Evolutionary conservation across 2,113 vertebrate genomes (phyloP), one percentile per base, ranked within the genome.

Genomic region (Phyllostomus discolor): DNA sequence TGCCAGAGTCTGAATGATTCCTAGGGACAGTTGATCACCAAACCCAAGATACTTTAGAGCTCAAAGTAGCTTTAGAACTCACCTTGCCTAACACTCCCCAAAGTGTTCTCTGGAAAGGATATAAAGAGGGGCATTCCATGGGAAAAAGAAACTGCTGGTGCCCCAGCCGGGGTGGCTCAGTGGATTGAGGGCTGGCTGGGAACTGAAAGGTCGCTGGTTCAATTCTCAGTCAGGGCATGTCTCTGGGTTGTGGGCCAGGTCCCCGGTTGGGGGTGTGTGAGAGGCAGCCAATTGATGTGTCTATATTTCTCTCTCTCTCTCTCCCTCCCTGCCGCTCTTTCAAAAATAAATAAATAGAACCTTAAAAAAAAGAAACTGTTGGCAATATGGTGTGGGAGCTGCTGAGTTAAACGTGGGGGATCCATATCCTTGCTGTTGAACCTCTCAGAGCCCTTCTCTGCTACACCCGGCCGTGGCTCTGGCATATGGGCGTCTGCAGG

Each of bases 1-100:
- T 78, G 98, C 98, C 17, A 98, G 96, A 1, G 99, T 99, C 62
- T 98, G 98, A 82, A 99, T 99, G 94, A 98, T 98, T 94, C 99
- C 99, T 99, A 93, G 52, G 97, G 96, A 76, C 38, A 90, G 79
- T 70, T 2, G 76, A 94, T 97, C 62, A 46, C 73, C 52, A 88
- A 96, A 93, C 8, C 70, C 93, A 85, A 26, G 88, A 26, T 85
- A 64, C 24, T 88, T 90, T 66, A 97, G 90, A 92, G n/a, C 22
- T 78, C 66, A 67, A 66, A 70, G 35, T 33, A 64, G 24, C 52
- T 80, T 93, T 48, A 90, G 87, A 83, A 57, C 43, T 43, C 62
- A 76, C 10, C n/a, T 87, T 86, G 54, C 15, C 41, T 78, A 66
- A 72, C 46, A 72, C 17, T 28, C 28, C 26, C 88, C 17, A 2